These are phyloP conservation scores for Vidua chalybeata DNA, from an alignment of 2,113 vertebrate genomes.

Conservation along the genomic window DNA sequence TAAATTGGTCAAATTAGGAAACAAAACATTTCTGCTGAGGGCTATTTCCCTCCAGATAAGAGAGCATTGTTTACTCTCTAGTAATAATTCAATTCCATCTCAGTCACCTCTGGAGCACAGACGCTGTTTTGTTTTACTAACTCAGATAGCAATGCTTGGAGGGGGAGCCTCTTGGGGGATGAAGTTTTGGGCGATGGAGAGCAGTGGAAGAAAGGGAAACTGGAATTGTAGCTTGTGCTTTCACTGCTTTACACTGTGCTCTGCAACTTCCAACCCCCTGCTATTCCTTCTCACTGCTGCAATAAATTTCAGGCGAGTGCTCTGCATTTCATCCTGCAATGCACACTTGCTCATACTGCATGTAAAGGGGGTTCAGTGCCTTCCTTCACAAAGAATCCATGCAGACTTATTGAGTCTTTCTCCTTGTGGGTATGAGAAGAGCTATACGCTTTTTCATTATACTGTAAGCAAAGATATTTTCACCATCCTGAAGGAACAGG, in stretches of 20 bases:
- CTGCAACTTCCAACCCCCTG: background rate
- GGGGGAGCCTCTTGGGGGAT: background rate
- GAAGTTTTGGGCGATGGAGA: background rate
- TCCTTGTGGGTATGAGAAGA: background rate
- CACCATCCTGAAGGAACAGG: background rate
- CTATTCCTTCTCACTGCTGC: background rate
- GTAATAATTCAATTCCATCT: background rate
- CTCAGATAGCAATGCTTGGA: background rate
- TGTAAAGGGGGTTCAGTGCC: background rate
- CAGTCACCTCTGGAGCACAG: background rate
- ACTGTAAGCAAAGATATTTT: background rate
- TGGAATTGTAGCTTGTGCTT: background rate
- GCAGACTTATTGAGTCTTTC: background rate
- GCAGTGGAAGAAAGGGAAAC: background rate
- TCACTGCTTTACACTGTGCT: background rate
- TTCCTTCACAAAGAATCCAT: background rate
- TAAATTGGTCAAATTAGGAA: constrained; percentile 45
- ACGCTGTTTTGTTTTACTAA: background rate
- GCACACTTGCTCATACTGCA: background rate
- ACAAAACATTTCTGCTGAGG: background rate
- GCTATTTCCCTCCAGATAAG: constrained; percentile 21
- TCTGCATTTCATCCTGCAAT: background rate
- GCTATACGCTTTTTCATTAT: background rate
- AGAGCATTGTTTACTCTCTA: background rate
- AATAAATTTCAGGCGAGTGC: background rate